phyloP scores from a whole-genome alignment of 2,113 vertebrate genomes.

The Stictonetta naevosa region DNA sequence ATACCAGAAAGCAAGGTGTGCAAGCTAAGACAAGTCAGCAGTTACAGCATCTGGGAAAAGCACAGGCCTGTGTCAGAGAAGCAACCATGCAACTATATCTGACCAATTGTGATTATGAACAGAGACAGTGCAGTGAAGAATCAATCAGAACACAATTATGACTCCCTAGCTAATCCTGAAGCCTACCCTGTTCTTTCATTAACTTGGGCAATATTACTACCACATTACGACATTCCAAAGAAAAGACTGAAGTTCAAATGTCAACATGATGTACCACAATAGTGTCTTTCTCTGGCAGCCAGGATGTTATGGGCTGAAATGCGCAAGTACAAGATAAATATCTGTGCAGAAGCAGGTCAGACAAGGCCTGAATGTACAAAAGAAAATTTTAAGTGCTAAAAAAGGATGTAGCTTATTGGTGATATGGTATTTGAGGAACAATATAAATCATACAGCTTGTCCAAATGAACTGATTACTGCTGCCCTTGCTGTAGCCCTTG shows the following conservation, averaged over 20 bases:
- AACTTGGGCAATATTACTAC: background rate
- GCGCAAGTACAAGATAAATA: background rate
- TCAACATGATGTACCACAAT: slow-evolving; percentile 4
- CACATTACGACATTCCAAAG: background rate
- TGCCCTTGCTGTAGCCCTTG: background rate
- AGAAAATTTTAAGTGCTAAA: background rate
- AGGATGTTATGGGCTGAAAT: slow-evolving; percentile 13
- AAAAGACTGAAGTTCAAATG: slow-evolving; percentile 1
- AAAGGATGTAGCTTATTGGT: background rate
- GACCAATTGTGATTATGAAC: background rate
- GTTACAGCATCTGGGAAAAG: background rate
- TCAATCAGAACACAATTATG: slow-evolving; percentile 40
- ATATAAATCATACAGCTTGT: background rate
- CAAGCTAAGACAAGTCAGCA: background rate
- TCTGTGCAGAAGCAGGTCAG: slow-evolving; percentile 8
- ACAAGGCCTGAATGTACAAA: background rate
- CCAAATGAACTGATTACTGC: background rate
- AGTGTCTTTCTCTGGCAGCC: background rate
- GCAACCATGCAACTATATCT: background rate
- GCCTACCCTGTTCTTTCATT: background rate
- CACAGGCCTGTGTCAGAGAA: background rate
- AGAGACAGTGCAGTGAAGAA: background rate
- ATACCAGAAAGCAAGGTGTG: background rate
- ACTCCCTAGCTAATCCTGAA: background rate
- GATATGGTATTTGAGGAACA: background rate